Percentiles rank a stretch among this genome's conserved stretches.
These are phyloP conservation scores for Colletes collaris DNA, from an alignment of 2,888 invertebrate species.

Conservation along the genomic window DNA sequence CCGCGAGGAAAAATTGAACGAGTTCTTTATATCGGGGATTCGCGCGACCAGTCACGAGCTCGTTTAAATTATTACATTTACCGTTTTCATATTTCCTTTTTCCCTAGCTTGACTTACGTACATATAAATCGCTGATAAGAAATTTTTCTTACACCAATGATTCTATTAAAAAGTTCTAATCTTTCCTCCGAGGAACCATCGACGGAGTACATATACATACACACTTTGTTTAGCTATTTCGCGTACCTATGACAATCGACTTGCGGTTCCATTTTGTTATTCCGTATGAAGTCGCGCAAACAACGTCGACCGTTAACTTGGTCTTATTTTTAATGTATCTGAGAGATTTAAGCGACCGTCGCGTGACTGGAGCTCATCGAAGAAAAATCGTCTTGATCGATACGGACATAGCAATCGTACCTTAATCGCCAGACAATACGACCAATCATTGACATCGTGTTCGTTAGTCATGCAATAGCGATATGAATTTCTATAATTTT, in stretches of 20 bases:
- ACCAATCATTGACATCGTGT: not conserved
- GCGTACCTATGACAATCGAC: no score
- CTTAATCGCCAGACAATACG: conserved; percentile 11
- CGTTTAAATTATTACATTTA: conserved; percentile 54
- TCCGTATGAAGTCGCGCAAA: conserved; percentile 15
- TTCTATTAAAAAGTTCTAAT: not conserved
- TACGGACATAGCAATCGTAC: conserved; percentile 13
- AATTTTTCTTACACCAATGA: not conserved
- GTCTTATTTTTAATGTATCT: conserved; percentile 49
- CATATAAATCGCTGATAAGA: no score
- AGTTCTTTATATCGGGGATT: conserved; percentile 26
- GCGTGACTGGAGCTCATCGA: conserved; percentile 52
- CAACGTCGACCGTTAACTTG: conserved; percentile 2
- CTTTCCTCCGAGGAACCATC: no score
- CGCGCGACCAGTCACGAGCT: conserved; percentile 23
- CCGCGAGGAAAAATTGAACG: conserved; percentile 41
- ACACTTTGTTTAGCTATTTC: no score
- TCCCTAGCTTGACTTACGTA: not conserved
- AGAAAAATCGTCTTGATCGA: conserved; percentile 33
- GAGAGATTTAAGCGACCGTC: conserved; percentile 38
- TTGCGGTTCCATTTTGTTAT: not conserved
- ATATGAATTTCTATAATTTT: no score
- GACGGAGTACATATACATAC: no score
- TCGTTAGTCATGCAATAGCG: no score
- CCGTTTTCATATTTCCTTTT: not conserved